Conservation (phyloP, 2,888 invertebrate species). For the Caenorhabditis zanzibari region DNA sequence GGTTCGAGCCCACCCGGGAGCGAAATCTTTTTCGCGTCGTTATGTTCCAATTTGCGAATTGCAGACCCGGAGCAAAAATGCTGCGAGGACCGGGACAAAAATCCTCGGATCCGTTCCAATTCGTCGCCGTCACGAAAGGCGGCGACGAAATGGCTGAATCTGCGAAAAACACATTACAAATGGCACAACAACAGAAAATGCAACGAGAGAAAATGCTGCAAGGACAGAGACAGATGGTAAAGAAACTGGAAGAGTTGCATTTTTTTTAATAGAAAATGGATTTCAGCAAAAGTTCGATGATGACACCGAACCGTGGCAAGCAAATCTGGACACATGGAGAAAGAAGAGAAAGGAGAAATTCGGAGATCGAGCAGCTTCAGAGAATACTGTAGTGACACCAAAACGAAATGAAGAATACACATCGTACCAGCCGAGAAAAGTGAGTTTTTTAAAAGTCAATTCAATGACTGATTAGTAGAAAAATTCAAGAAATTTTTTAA, state of each 20-base stretch:
- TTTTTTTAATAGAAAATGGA: background rate
- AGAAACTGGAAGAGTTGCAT: background rate
- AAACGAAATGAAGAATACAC: conserved; percentile 18
- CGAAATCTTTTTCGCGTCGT: conserved; percentile 61
- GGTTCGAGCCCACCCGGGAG: conserved; percentile 83
- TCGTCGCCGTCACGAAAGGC: conserved; percentile 63
- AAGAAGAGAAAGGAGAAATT: conserved; percentile 69
- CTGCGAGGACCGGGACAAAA: conserved; percentile 68
- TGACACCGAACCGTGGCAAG: conserved; percentile 69
- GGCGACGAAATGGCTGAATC: conserved; percentile 70
- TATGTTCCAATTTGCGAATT: conserved; percentile 4
- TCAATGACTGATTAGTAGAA: too few relatives aligned
- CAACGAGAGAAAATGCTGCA: conserved; percentile 64
- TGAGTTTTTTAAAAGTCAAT: background rate
- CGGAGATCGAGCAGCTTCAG: conserved; percentile 38
- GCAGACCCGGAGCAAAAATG: conserved; percentile 58
- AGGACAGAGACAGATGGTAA: conserved; percentile 48
- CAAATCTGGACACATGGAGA: conserved; percentile 73
- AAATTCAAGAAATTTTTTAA: too few relatives aligned
- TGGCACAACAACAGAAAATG: conserved; percentile 69
- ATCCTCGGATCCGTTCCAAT: conserved; percentile 70
- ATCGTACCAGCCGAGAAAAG: conserved; percentile 46
- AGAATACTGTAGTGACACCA: conserved; percentile 30
- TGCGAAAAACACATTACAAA: conserved; percentile 64
- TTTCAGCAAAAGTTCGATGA: conserved; percentile 62